Evolutionary conservation across 2,797 vertebrate genomes (phyloP), one percentile per base, ranked within the genome.

Genomic region (Benthosema pterotum): DNA sequence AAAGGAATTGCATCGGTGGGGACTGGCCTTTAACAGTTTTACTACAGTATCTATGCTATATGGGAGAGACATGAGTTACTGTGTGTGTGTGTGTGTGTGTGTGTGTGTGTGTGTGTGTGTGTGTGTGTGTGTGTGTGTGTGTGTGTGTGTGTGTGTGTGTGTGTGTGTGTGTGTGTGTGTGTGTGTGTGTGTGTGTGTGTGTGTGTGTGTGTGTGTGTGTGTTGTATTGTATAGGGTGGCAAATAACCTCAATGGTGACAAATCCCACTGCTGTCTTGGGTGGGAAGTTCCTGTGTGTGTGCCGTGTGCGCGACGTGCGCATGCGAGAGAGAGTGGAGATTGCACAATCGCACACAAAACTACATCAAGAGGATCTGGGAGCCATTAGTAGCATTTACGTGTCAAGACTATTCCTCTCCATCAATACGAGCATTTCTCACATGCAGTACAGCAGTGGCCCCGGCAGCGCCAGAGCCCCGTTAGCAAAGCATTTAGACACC

Each of bases 401-500:
- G 80, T 84, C 85, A 78, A n/a, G 75, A 76, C 62, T 25, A 72
- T n/a, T n/a, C 77, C 51, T 81, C 71, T 75, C 70, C 81, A 86
- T 89, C 83, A 83, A 83, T 86, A 83, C 79, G 77, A 67, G 57
- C 72, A 78, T 72, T 84, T 83, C 83, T 78, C 82, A 84, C 77
- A 80, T 67, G 69, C 63, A n/a, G 72, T 46, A 57, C 69, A 15
- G n/a, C 53, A 55, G 32, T 63, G 58, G 62, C 63, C 75, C 67
- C 57, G 52, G 56, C 63, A 84, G 74, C 57, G 19, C 63, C 19
- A 59, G 47, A 51, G 67, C 72, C 60, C 71, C 77, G 75, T 87
- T 67, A 80, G 80, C 71, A 72, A n/a, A 81, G 75, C 77, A 67
- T 87, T 86, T 85, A 86, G 80, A 77, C 64, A 72, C 75, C 69